Conservation (phyloP, 2,888 invertebrate genomes). For the Nipponacmea schrenckii region DNA sequence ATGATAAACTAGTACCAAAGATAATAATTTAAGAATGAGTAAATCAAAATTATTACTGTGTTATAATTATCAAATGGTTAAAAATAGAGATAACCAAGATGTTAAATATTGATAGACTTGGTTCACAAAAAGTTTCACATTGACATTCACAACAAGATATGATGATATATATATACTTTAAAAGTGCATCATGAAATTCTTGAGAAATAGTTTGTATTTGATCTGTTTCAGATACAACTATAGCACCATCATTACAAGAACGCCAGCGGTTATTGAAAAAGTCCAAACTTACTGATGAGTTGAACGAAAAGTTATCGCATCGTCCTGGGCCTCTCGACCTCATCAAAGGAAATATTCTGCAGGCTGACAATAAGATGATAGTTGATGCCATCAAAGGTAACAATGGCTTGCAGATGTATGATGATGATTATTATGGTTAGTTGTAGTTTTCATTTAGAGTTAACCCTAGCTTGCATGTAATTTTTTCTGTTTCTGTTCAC, state of each 20-base stretch:
- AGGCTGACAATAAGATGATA: constrained; percentile 83
- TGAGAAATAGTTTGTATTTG: neutral
- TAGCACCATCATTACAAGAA: constrained; percentile 92
- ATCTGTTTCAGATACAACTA: constrained; percentile 68
- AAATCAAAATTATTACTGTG: no score
- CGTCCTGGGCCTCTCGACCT: constrained; percentile 96
- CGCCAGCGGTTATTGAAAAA: constrained; percentile 97
- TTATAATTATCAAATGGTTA: no score
- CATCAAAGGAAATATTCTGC: constrained; percentile 96
- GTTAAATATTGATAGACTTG: no score
- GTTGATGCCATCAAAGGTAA: constrained; percentile 61
- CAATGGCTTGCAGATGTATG: constrained; percentile 1
- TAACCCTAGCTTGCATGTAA: no score
- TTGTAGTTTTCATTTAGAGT: neutral
- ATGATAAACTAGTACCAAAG: no score
- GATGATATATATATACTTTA: no score
- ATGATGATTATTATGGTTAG: neutral
- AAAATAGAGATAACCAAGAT: no score
- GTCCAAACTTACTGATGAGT: constrained; percentile 90
- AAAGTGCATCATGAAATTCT: no score
- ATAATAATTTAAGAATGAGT: no score
- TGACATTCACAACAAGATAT: no score
- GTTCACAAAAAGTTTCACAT: no score
- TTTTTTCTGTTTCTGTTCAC: no score
- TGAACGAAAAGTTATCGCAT: constrained; percentile 95